Percentiles rank a stretch among this genome's conserved stretches.
These are phyloP conservation scores for Marisa cornuarietis DNA, from an alignment of 1,140 invertebrate species.

Conservation along the genomic window DNA sequence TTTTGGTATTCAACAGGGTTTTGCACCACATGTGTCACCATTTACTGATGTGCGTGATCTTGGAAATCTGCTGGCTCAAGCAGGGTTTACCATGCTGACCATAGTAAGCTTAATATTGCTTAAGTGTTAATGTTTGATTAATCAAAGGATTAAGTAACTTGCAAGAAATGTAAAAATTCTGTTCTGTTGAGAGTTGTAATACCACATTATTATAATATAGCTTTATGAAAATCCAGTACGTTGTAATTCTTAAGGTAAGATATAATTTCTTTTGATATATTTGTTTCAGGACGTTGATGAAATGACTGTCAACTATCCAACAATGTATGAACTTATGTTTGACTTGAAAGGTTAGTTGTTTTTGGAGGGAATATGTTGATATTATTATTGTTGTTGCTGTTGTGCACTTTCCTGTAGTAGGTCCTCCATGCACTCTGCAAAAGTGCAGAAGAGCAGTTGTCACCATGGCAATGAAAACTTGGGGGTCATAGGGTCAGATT, in stretches of 20 bases:
- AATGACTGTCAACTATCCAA: constrained; percentile 89
- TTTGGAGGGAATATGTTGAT: not conserved
- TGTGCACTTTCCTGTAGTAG: not conserved
- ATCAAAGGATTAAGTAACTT: no score
- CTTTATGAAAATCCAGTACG: no score
- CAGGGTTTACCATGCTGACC: constrained; percentile 94
- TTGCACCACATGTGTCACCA: constrained; percentile 93
- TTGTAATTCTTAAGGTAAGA: no score
- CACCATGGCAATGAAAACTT: no score
- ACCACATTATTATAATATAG: no score
- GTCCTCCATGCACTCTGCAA: no score
- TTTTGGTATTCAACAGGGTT: constrained; percentile 70
- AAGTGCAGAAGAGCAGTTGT: no score
- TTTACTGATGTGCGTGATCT: constrained; percentile 87
- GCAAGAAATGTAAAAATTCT: no score
- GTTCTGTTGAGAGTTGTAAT: no score
- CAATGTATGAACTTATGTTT: constrained; percentile 93
- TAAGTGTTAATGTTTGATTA: not conserved
- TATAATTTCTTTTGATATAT: not conserved
- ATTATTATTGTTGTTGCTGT: not conserved
- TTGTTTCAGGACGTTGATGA: constrained; percentile 82
- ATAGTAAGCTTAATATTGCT: constrained; percentile 72
- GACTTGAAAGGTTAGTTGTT: constrained; percentile 79
- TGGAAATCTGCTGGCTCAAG: constrained; percentile 81
- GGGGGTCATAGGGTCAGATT: no score